Base-by-base conservation (phyloP, 2,888 invertebrate genomes). In the Bhutanitis thaidina region DNA sequence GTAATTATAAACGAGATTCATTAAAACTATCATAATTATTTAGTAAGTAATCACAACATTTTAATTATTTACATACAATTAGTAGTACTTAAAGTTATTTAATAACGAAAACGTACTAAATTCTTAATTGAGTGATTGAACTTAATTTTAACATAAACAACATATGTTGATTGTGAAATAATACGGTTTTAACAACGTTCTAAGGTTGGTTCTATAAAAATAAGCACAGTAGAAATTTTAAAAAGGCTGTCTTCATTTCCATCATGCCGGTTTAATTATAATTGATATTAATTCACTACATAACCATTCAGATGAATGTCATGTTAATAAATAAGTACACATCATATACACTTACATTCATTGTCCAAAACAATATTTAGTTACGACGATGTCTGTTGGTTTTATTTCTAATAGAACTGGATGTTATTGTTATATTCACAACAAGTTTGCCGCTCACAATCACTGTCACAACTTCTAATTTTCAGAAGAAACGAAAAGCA, bases 291-390 rank as follows among this genome's bases (percentile, higher is more conserved):
- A 10, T 14, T 3, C 7, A 5, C 27, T 27, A 27, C 7, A 27
- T 15, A 13, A 12, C 30, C 34, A 34, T 32, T 32, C 10, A 32
- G 10, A 32, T 1, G 7, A 29, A 30, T n/a, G 9, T n/a, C n/a
- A n/a, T 10, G 8, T 30, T 5, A 30, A 1, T 10, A 30, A 30
- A 10, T 10, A n/a, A n/a, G 2, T 30, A 30, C 8, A 9, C n/a
- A n/a, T n/a, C n/a, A 30, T 34, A 12, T 34, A 3, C 15, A 54
- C 64, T 64, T 49, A 65, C 65, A 52, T 41, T 61, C 65, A 62
- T 64, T 56, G 56, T 61, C 53, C 49, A 52, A 47, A 27, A 27
- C 5, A 41, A 27, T 34, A 12, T 34, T 34, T 12, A 12, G 4
- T 4, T 34, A 3, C 20, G 20, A 20, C 5, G 20, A 20, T 20